A percentile compares a stretch with the other conserved stretches of the same genome.
Conservation (phyloP, 2,113 vertebrate species). For the Balaeniceps rex region DNA sequence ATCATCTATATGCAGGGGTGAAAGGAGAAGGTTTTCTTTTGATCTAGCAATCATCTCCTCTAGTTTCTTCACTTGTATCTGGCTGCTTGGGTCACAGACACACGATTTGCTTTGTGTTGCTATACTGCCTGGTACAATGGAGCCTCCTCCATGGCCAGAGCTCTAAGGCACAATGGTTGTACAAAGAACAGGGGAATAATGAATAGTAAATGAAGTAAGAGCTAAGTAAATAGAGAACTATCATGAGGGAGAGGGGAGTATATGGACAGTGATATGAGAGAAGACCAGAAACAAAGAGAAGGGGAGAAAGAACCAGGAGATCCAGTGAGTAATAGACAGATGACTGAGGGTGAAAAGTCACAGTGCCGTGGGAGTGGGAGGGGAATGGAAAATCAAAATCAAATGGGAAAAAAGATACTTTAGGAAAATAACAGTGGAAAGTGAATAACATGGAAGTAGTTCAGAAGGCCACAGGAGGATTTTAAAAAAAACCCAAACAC, state of each 20-base stretch:
- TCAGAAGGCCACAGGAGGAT: background rate
- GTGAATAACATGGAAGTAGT: background rate
- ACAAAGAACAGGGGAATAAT: slow-evolving; percentile 10
- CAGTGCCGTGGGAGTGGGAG: background rate
- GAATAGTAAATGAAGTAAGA: slow-evolving; percentile 13
- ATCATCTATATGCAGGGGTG: background rate
- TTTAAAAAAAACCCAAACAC: background rate
- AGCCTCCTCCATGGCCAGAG: background rate
- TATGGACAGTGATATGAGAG: background rate
- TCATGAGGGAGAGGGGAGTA: background rate
- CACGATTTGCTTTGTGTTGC: slow-evolving; percentile 21
- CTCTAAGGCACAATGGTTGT: background rate
- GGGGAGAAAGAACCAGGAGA: background rate
- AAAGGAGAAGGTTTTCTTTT: slow-evolving; percentile 35
- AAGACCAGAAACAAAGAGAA: background rate
- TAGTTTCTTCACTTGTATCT: slow-evolving; percentile 10
- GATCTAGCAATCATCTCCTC: background rate
- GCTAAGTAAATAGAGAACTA: slow-evolving; percentile 2
- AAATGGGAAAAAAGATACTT: background rate
- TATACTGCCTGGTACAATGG: background rate
- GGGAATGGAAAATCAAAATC: background rate
- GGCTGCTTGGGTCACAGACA: slow-evolving; percentile 15
- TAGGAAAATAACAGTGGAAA: background rate
- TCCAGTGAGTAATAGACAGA: background rate
- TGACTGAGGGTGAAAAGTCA: background rate